Evolutionary conservation across 2,797 vertebrate genomes (phyloP).

Genomic region (Molossus molossus): DNA sequence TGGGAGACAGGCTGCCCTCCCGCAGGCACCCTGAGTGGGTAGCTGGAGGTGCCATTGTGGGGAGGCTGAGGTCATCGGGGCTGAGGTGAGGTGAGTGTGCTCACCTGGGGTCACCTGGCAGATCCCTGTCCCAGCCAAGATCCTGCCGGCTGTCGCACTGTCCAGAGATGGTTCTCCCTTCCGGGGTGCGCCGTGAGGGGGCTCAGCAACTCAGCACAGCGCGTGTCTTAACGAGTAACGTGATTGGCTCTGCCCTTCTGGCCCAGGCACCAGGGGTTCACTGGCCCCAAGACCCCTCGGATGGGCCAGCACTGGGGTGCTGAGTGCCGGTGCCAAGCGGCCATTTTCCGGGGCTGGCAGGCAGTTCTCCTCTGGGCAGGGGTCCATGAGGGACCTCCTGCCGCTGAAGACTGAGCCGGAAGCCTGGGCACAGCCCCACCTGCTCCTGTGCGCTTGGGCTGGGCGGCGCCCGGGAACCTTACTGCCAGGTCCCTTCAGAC

Average conservation of each 20-base stretch:
- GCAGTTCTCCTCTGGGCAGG: background rate
- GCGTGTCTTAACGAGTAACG: constrained; percentile 26
- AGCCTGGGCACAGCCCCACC: background rate
- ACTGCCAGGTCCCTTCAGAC: background rate
- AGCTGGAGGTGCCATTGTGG: constrained; percentile 72
- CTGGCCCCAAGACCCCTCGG: constrained; percentile 47
- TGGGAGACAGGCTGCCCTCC: background rate
- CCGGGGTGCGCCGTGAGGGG: constrained; percentile 49
- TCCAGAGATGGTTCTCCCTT: constrained; percentile 54
- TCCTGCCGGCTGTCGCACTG: constrained; percentile 56
- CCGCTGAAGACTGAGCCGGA: background rate
- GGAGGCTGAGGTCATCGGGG: background rate
- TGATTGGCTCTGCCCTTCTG: constrained; percentile 62
- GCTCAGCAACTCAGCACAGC: background rate
- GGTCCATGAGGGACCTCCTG: background rate
- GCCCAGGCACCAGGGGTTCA: background rate
- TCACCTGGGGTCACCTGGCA: constrained; percentile 77
- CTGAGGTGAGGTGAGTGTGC: background rate
- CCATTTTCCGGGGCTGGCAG: background rate
- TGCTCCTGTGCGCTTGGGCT: background rate
- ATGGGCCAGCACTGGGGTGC: background rate
- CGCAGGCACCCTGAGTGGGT: constrained; percentile 74
- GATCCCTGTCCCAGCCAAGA: constrained; percentile 73
- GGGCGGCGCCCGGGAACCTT: background rate
- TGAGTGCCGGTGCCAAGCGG: background rate